Evolutionary conservation across 2,888 invertebrate genomes (phyloP), one percentile per base, ranked within the genome.

Genomic region (Caenorhabditis wallacei): DNA sequence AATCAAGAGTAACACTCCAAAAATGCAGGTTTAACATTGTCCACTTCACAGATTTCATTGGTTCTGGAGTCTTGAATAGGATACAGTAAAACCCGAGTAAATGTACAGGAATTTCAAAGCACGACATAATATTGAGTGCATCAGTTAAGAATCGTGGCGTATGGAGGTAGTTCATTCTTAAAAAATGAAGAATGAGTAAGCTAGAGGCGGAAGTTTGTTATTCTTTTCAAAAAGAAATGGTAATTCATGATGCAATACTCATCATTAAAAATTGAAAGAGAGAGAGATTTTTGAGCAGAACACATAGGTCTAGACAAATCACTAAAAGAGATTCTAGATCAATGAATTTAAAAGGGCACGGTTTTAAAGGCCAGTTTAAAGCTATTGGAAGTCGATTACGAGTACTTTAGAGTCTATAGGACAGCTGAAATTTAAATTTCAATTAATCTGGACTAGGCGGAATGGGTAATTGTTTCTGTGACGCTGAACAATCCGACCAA

Each of bases 81-180:
- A 80, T 72, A 66, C 70, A 70, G 48, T 80, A 80, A 5, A 57
- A 30, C 7, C 64, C 80, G 16, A 80, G 35, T 1, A 66, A n/a
- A 30, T 72, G 72, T 8, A 66, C 18, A 16, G 80, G 80, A 11
- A 80, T 37, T 37, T 68, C 53, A 8, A 68, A 7, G 8, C 24
- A 69, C 1, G 69, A 56, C 40, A 56, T 43, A 1, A 43, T 3
- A 43, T 69, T 40, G 10, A 69, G 10, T 18, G n/a, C 43, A 8
- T 40, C 18, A 26, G 35, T 54, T 0, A 69, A 30, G 11, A 69
- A 69, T 26, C 22, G 22, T 13, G 53, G 54, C 18, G 69, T 54
- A 7, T 54, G 18, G 3, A 69, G n/a, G 46, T 54, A 69, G 43
- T 26, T 26, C 61, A 61, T 61, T 20, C 1, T 30, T 3, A 30